Base-by-base conservation (phyloP, 2,888 invertebrate genomes). In the Silvanus unidentatus region DNA sequence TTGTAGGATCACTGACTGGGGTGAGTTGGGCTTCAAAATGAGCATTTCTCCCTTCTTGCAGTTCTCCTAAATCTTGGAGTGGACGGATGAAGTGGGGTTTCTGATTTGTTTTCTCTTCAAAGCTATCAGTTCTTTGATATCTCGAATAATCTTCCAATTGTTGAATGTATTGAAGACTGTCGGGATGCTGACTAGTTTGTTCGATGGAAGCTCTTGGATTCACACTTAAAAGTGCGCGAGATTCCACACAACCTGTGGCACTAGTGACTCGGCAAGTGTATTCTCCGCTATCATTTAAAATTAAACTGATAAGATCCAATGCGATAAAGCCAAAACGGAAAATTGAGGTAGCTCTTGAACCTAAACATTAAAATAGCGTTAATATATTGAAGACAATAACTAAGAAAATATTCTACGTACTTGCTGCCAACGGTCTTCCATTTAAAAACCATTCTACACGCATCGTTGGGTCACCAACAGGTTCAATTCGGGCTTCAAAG, bases 301-400 rank as follows among this genome's bases (percentile, higher is more conserved):
- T 84, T 46, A 93, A 80, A 74, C 89, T 88, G 60, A 95, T 80
- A 67, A 96, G 79, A 69, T 95, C 94, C 59, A 96, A 78, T 57
- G 95, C 90, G 63, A 98, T 95, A 70, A 94, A 98, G 61, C 99
- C 98, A 75, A 99, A 98, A 70, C 96, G 90, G 77, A 96, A 93
- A 66, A 93, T 86, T 54, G 92, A 88, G 65, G 93, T 94, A 69
- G 91, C 90, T 67, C 98, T 84, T 56, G 96, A 95, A 77, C 96
- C 97, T 95, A 32, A 32, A 28, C 28, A 28, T 61, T 13, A 60
- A 57, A 39, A 39, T 6, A 47, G 40, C 41, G 6, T 39, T 37
- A 39, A 11, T 37, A 22, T 22, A 22, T 22, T 8, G 12, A 42
- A 35, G 30, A 29, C 16, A 27, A 38, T 9, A 8, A 22, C 8